Base-by-base conservation (phyloP, 2,797 vertebrate genomes). In the Manis javanica region DNA sequence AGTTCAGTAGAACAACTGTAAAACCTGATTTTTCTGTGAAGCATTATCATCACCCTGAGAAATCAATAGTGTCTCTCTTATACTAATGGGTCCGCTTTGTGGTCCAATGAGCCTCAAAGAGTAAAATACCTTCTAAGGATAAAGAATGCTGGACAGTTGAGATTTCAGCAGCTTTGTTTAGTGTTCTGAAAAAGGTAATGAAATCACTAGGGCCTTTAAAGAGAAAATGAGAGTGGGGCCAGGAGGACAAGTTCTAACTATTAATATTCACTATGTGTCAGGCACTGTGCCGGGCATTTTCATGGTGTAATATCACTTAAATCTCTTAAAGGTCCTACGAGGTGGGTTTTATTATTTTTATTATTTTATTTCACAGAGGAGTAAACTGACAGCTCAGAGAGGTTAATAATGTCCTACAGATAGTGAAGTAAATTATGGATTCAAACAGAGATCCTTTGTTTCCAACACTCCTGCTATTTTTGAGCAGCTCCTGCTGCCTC, bases 301-400 rank as follows among this genome's bases (percentile, higher is more conserved):
- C 61, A 1, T 39, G 91, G 19, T 79, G 13, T 34, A 13, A 18
- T 37, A 15, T 75, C 79, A 29, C 19, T 55, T 39, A 34, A 82
- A 37, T 37, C 82, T 90, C 75, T 46, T 26, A 63, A 93, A 71
- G 63, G 16, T 72, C 49, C 66, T 71, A 1, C 26, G 42, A 75
- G 78, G 4, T 23, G 31, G 7, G 24, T 78, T 53, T 86, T 72
- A 29, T 63, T 83, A 14, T 39, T 88, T 31, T 84, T 51, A 37
- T 91, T 77, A 55, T 88, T 87, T 91, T 91, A 18, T 66, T 81
- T 96, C 91, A 86, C 31, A 42, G 29, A 71, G 8, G 23, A 64
- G 29, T 78, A 53, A 42, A 71, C 34, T 3, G 34, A 93, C 46
- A 79, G 39, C 37, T 51, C 39, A 49, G 49, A 55, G 68, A 86